These are phyloP conservation scores for Melolontha melolontha DNA, from an alignment of 2,888 invertebrate species.

Conservation along the genomic window DNA sequence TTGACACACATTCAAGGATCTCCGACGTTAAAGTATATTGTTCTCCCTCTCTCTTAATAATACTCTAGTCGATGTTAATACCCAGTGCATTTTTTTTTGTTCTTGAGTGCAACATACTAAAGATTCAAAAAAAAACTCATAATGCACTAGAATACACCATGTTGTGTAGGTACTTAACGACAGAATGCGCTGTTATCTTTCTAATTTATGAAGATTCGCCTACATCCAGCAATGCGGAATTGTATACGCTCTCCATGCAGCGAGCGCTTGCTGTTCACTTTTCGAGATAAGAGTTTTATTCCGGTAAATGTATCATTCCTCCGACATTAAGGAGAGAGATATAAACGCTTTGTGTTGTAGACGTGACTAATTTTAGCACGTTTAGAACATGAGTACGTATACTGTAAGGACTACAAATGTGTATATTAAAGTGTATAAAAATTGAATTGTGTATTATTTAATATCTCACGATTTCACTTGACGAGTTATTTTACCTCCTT, in stretches of 20 bases:
- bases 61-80: constrained; percentile 3
- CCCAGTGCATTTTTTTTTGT: background rate
- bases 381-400: constrained; percentile 19
- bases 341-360: constrained; percentile 12
- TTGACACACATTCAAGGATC: constrained; percentile 25
- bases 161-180: constrained; percentile 18
- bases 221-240: constrained; percentile 22
- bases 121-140: constrained; percentile 2
- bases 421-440: no score
- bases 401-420: no score
- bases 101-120: constrained; percentile 5
- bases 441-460: no score
- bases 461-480: no score
- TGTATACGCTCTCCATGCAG: constrained; percentile 9
- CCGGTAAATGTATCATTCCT: constrained; percentile 12
- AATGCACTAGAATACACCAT: background rate
- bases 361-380: constrained; percentile 37
- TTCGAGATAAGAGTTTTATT: constrained; percentile 28
- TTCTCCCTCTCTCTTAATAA: constrained; percentile 14
- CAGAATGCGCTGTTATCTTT: constrained; percentile 29
- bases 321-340: constrained; percentile 10
- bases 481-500: no score
- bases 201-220: constrained; percentile 37
- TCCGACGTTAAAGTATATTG: constrained; percentile 19
- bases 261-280: constrained; percentile 3